A percentile compares a stretch with the other conserved stretches of the same genome.
phyloP scores from a whole-genome alignment of 2,797 vertebrate genomes.

The Microctenopoma steveboyesi region DNA sequence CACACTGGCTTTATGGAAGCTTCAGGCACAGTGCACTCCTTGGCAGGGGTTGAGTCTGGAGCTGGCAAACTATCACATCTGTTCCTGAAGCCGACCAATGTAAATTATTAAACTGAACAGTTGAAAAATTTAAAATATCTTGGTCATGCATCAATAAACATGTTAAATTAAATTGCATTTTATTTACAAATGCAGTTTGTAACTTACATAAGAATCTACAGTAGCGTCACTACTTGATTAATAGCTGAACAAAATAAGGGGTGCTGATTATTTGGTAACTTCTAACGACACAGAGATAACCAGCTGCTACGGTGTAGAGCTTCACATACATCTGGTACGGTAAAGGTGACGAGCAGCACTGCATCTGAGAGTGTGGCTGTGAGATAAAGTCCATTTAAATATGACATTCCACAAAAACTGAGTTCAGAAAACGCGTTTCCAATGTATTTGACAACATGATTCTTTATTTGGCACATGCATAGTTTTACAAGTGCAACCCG shows the following conservation, averaged over 20 bases:
- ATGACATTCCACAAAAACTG: not conserved
- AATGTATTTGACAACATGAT: too few species aligned
- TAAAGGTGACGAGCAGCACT: not conserved
- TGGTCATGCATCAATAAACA: constrained; percentile 11
- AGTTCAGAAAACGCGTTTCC: too few species aligned
- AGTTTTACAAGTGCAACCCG: too few species aligned
- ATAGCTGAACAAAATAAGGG: not conserved
- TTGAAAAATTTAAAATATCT: constrained; percentile 35
- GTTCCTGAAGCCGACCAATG: constrained; percentile 39
- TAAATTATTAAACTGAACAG: constrained; percentile 24
- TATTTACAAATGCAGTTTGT: not conserved
- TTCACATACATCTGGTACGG: constrained; percentile 7
- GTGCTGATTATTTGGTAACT: not conserved
- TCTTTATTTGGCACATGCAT: too few species aligned
- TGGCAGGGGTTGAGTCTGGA: constrained; percentile 25
- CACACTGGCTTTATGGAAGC: constrained; percentile 56
- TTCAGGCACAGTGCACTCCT: constrained; percentile 32
- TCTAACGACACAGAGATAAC: not conserved
- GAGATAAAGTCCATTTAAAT: constrained; percentile 19
- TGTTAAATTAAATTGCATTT: constrained; percentile 15
- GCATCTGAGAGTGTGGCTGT: not conserved
- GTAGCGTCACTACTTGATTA: not conserved
- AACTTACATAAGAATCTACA: not conserved
- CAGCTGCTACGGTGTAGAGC: not conserved
- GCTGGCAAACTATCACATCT: constrained; percentile 42